Percentiles rank a stretch among this genome's conserved stretches.
Evolutionary conservation across 2,888 invertebrate species (phyloP).

Genomic region (Galerucella pusilla): DNA sequence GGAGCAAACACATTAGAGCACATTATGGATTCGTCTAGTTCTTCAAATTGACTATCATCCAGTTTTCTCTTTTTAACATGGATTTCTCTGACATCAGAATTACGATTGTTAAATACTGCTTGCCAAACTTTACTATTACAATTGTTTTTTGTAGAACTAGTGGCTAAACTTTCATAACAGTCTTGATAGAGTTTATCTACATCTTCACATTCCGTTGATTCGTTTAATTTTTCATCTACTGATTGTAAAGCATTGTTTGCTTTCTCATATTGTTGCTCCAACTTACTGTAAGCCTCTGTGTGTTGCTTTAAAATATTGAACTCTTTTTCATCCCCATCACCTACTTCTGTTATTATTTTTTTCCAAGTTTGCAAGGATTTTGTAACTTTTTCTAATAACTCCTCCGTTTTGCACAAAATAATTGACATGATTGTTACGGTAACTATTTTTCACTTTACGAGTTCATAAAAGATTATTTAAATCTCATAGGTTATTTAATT

Average conservation of each 20-base stretch:
- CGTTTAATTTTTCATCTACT: slow-evolving; percentile 45
- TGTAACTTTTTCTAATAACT: slow-evolving; percentile 46
- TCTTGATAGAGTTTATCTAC: slow-evolving; percentile 48
- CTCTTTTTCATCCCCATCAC: slow-evolving; percentile 37
- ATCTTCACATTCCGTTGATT: slow-evolving; percentile 36
- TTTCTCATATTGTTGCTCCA: slow-evolving; percentile 47
- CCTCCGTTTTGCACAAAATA: slow-evolving; percentile 39
- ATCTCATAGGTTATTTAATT: too few species aligned
- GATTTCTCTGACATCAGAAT: slow-evolving; percentile 46
- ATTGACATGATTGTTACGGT: slow-evolving; percentile 35
- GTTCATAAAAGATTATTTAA: too few species aligned
- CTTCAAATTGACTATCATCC: slow-evolving; percentile 46
- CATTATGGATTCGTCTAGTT: slow-evolving; percentile 52
- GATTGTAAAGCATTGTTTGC: slow-evolving; percentile 46
- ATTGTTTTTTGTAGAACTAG: slow-evolving; percentile 34
- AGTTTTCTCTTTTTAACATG: slow-evolving; percentile 43
- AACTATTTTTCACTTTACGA: too few species aligned
- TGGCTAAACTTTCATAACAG: slow-evolving; percentile 40
- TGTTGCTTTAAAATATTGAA: slow-evolving; percentile 43
- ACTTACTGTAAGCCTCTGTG: slow-evolving; percentile 47
- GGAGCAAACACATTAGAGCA: slow-evolving; percentile 54
- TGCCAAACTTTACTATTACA: slow-evolving; percentile 50
- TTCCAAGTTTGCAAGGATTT: slow-evolving; percentile 50
- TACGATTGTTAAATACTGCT: slow-evolving; percentile 45
- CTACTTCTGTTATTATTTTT: slow-evolving; percentile 44